Evolutionary conservation across 2,888 invertebrate species (phyloP).

Genomic region (Terebella lapidaria): DNA sequence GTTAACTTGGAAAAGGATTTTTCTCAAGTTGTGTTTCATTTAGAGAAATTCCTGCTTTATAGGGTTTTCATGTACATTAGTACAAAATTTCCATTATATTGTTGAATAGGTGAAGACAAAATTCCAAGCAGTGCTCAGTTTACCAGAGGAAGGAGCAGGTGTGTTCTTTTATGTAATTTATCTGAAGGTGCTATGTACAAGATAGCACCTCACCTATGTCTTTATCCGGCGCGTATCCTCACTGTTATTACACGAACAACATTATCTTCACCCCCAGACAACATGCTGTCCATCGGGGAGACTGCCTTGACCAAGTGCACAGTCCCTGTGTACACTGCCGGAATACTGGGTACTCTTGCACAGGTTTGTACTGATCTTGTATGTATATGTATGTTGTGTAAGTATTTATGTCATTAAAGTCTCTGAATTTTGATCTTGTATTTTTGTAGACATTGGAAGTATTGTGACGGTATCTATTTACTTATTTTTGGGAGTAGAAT

Average conservation of each 20-base stretch:
- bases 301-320: slow-evolving; percentile 42
- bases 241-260: background rate
- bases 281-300: background rate
- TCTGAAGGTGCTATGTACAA: too few species aligned
- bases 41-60: background rate
- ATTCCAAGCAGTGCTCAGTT: slow-evolving; percentile 42
- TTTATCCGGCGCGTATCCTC: too few species aligned
- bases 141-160: slow-evolving; percentile 45
- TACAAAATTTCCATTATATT: background rate
- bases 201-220: too few species aligned
- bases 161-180: too few species aligned
- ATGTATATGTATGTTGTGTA: too few species aligned
- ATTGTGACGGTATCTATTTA: too few species aligned
- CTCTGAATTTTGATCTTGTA: too few species aligned
- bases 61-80: background rate
- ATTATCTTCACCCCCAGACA: slow-evolving; percentile 3
- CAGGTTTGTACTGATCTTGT: slow-evolving; percentile 43
- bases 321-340: slow-evolving; percentile 52
- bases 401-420: too few species aligned
- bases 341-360: slow-evolving; percentile 48
- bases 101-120: slow-evolving; percentile 44
- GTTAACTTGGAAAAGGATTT: slow-evolving; percentile 1
- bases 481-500: too few species aligned
- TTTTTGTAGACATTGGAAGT: too few species aligned
- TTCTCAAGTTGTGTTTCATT: background rate